Evolutionary conservation across 1,140 invertebrate species (phyloP).

Genomic region (Piezodorus guildinii): DNA sequence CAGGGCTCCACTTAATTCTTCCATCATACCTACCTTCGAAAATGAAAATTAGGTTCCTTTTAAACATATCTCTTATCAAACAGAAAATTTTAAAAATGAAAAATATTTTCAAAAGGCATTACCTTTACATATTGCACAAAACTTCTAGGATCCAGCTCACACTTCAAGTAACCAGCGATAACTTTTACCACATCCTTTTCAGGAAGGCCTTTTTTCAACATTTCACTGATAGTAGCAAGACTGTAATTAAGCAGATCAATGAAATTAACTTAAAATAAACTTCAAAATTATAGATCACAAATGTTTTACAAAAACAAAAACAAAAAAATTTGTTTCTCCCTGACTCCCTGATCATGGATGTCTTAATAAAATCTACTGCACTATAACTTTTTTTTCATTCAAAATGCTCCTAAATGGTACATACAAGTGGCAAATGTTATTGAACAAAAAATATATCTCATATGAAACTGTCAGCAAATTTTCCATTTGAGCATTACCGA

Average conservation of each 20-base stretch:
- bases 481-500: too few relatives aligned
- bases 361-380: too few relatives aligned
- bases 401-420: too few relatives aligned
- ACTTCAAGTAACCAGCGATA: slow-evolving; percentile 60
- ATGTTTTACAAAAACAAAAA: too few relatives aligned
- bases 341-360: too few relatives aligned
- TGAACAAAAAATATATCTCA: too few relatives aligned
- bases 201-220: slow-evolving; percentile 19
- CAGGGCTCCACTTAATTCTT: slow-evolving; percentile 66
- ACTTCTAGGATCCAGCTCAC: slow-evolving; percentile 2
- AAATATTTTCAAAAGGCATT: background rate
- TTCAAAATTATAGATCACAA: too few relatives aligned
- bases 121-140: slow-evolving; percentile 13
- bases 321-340: too few relatives aligned
- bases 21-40: slow-evolving; percentile 59
- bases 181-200: slow-evolving; percentile 33
- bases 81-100: background rate
- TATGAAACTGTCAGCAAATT: too few relatives aligned
- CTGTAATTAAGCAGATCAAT: slow-evolving; percentile 6
- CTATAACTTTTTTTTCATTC: too few relatives aligned
- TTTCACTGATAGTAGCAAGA: slow-evolving; percentile 12
- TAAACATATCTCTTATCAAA: background rate
- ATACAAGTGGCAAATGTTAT: too few relatives aligned
- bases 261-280: background rate
- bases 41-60: slow-evolving; percentile 41